phyloP scores from a whole-genome alignment of 2,888 invertebrate species.

The Troides aeacus region DNA sequence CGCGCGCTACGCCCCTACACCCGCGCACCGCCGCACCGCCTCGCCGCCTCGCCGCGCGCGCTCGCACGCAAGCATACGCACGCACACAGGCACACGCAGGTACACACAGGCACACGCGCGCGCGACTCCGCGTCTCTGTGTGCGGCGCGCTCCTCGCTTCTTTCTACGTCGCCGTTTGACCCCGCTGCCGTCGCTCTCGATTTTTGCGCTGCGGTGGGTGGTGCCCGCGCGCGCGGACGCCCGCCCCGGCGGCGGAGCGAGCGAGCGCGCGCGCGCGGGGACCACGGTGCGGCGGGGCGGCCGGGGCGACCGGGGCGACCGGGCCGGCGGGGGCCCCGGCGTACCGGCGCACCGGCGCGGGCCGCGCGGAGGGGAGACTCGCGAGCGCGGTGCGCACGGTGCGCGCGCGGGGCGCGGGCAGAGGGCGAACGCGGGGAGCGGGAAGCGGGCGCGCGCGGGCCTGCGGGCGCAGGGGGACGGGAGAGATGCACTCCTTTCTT shows the following conservation, averaged over 20 bases:
- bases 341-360: slow-evolving; percentile 48
- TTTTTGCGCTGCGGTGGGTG: slow-evolving; percentile 84
- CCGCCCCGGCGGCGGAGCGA: slow-evolving; percentile 62
- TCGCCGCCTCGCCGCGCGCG: slow-evolving; percentile 49
- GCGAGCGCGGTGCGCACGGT: background rate
- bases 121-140: slow-evolving; percentile 44
- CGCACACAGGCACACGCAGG: slow-evolving; percentile 50
- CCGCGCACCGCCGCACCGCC: slow-evolving; percentile 45
- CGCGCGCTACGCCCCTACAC: slow-evolving; percentile 56
- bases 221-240: slow-evolving; percentile 78
- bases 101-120: background rate
- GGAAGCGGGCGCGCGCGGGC: background rate
- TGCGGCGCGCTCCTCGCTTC: slow-evolving; percentile 67
- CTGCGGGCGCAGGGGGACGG: slow-evolving; percentile 61
- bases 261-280: slow-evolving; percentile 71
- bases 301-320: slow-evolving; percentile 60
- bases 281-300: slow-evolving; percentile 57
- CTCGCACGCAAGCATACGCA: slow-evolving; percentile 22
- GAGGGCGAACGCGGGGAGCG: background rate
- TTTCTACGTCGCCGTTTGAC: slow-evolving; percentile 80
- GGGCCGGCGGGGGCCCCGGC: slow-evolving; percentile 66
- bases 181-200: slow-evolving; percentile 80
- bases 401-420: too few relatives aligned
- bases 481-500: slow-evolving; percentile 77
- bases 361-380: slow-evolving; percentile 44